Conservation (phyloP, 2,888 invertebrate species). For the Empis livida region DNA sequence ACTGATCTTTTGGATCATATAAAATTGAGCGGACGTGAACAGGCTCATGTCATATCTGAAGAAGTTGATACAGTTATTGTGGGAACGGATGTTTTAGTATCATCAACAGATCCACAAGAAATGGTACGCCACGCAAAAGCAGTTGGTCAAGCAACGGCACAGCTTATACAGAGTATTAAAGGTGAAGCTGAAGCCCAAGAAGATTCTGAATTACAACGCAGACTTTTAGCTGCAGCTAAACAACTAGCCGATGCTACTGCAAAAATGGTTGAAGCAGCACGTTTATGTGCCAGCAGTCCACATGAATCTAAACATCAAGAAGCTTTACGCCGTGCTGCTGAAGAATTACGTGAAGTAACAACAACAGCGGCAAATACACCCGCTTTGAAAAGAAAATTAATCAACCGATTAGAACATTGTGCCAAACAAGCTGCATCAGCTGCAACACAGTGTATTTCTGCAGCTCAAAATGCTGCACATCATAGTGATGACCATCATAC, state of each 20-base stretch:
- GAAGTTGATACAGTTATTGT: slow-evolving; percentile 85
- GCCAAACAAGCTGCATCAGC: slow-evolving; percentile 77
- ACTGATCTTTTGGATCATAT: slow-evolving; percentile 85
- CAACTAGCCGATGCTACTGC: slow-evolving; percentile 92
- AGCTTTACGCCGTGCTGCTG: slow-evolving; percentile 75
- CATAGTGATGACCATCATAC: slow-evolving; percentile 44
- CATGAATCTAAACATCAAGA: slow-evolving; percentile 75
- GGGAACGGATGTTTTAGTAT: slow-evolving; percentile 78
- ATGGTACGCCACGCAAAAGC: slow-evolving; percentile 89
- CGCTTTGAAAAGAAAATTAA: slow-evolving; percentile 58
- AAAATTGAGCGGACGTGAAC: slow-evolving; percentile 52
- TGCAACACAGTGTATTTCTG: slow-evolving; percentile 82
- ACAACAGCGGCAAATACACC: slow-evolving; percentile 71
- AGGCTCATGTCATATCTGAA: slow-evolving; percentile 51
- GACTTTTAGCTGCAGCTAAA: slow-evolving; percentile 88
- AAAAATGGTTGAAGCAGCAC: slow-evolving; percentile 90
- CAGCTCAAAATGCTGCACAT: slow-evolving; percentile 68
- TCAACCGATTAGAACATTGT: slow-evolving; percentile 53
- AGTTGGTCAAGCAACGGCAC: slow-evolving; percentile 87
- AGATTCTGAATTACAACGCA: slow-evolving; percentile 77
- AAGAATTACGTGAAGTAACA: slow-evolving; percentile 82
- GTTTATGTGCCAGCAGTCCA: slow-evolving; percentile 78
- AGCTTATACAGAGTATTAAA: slow-evolving; percentile 88
- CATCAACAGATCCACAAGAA: slow-evolving; percentile 77
- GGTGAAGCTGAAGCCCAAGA: slow-evolving; percentile 84